Evolutionary conservation across 1,140 invertebrate species (phyloP).

Genomic region (Hermetia illucens): DNA sequence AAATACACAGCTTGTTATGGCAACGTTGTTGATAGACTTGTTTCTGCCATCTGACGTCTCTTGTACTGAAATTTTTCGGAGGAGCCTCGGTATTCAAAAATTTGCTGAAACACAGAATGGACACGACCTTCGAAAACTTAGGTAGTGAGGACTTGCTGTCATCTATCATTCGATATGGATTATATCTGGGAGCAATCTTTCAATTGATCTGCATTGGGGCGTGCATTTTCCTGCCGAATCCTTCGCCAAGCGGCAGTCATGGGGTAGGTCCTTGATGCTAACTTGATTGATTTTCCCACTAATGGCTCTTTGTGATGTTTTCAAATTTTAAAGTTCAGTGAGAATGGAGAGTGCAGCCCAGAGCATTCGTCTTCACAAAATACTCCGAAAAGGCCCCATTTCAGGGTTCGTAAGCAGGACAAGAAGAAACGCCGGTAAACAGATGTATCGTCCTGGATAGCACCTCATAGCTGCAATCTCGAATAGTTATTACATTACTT

Average conservation of each 20-base stretch:
- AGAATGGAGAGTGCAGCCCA: constrained; percentile 37
- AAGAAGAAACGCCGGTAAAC: constrained; percentile 39
- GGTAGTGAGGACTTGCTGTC: constrained; percentile 42
- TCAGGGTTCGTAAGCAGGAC: constrained; percentile 34
- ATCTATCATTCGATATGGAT: constrained; percentile 39
- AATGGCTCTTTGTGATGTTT: background rate
- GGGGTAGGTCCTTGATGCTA: background rate
- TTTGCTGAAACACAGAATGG: too few relatives aligned
- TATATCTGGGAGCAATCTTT: constrained; percentile 46
- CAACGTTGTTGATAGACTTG: too few relatives aligned
- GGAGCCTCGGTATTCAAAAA: too few relatives aligned
- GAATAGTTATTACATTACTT: too few relatives aligned
- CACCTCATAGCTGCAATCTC: too few relatives aligned
- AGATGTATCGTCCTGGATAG: too few relatives aligned
- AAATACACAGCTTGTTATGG: too few relatives aligned
- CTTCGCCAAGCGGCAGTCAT: constrained; percentile 7
- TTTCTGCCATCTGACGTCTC: too few relatives aligned
- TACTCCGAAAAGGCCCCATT: constrained; percentile 36
- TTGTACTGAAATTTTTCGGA: too few relatives aligned
- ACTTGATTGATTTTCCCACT: background rate
- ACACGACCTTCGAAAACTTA: too few relatives aligned
- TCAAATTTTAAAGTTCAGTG: constrained; percentile 10
- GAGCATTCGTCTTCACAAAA: constrained; percentile 44
- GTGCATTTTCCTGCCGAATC: constrained; percentile 39
- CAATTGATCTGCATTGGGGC: constrained; percentile 46